A percentile compares a stretch with the other conserved stretches of the same genome.
These are phyloP conservation scores for Acanthurus leucopareius DNA, from an alignment of 2,797 vertebrate genomes.

Conservation along the genomic window DNA sequence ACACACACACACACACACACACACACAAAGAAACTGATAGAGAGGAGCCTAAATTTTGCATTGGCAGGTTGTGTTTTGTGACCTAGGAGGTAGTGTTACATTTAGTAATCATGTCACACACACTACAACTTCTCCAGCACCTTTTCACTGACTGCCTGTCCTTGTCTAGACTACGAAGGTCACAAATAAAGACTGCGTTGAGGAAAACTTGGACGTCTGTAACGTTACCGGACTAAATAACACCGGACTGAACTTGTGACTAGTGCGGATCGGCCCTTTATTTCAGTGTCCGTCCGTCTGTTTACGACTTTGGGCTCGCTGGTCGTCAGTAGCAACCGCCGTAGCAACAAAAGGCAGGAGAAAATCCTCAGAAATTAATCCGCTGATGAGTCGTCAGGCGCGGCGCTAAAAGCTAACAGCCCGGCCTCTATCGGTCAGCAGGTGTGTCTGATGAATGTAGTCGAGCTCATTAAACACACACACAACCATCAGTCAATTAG, in stretches of 20 bases:
- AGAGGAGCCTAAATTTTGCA: constrained; percentile 20
- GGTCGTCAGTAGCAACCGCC: constrained; percentile 88
- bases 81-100: constrained; percentile 41
- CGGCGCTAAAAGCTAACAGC: constrained; percentile 45
- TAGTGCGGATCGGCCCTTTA: constrained; percentile 3
- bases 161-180: constrained; percentile 67
- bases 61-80: constrained; percentile 19
- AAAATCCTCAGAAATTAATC: constrained; percentile 79
- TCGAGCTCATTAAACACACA: background rate
- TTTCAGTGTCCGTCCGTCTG: constrained; percentile 47
- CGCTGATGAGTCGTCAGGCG: constrained; percentile 65
- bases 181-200: constrained; percentile 39
- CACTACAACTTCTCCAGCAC: constrained; percentile 30
- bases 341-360: constrained; percentile 81
- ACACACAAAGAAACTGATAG: background rate
- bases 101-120: constrained; percentile 49
- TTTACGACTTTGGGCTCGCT: constrained; percentile 64
- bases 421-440: constrained; percentile 53
- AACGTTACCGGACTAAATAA: background rate
- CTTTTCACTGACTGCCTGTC: constrained; percentile 26
- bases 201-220: background rate
- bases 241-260: constrained; percentile 25
- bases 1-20: background rate
- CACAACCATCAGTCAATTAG: constrained; percentile 19
- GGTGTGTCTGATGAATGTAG: constrained; percentile 31